Conservation (phyloP, 2,888 invertebrate species). For the Drosophila longiperda region DNA sequence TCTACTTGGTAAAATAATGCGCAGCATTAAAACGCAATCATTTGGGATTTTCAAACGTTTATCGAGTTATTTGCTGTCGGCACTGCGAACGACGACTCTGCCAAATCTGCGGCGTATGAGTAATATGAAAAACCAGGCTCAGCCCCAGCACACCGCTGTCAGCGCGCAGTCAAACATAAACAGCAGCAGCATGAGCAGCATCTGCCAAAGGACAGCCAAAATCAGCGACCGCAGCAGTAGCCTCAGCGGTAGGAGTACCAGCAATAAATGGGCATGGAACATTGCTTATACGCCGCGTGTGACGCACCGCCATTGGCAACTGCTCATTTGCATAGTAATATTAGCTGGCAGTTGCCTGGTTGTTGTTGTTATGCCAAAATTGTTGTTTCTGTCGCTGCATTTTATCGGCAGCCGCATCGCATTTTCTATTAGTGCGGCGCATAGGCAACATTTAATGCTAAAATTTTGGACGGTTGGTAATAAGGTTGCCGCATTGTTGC, state of each 20-base stretch:
- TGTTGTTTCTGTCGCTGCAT: conserved; percentile 46
- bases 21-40: conserved; percentile 85
- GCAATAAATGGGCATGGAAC: conserved; percentile 59
- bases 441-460: conserved; percentile 74
- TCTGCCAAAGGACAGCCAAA: conserved; percentile 39
- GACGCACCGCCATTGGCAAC: conserved; percentile 61
- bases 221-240: conserved; percentile 31
- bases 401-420: conserved; percentile 70
- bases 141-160: conserved; percentile 63
- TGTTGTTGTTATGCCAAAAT: conserved; percentile 29
- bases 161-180: conserved; percentile 51
- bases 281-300: conserved; percentile 72
- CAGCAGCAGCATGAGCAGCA: conserved; percentile 38
- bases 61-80: conserved; percentile 81
- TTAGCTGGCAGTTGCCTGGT: conserved; percentile 56
- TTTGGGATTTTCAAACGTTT: conserved; percentile 84
- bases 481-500: conserved; percentile 67
- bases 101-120: conserved; percentile 73
- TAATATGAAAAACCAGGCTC: conserved; percentile 67
- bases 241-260: conserved; percentile 29
- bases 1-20: conserved; percentile 84
- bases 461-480: conserved; percentile 68
- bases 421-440: conserved; percentile 79
- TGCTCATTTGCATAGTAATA: conserved; percentile 81
- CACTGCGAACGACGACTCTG: conserved; percentile 49